A percentile compares a stretch with the other conserved stretches of the same genome.
These are phyloP conservation scores for Acleris holmiana DNA, from an alignment of 2,888 invertebrate genomes.

Conservation along the genomic window DNA sequence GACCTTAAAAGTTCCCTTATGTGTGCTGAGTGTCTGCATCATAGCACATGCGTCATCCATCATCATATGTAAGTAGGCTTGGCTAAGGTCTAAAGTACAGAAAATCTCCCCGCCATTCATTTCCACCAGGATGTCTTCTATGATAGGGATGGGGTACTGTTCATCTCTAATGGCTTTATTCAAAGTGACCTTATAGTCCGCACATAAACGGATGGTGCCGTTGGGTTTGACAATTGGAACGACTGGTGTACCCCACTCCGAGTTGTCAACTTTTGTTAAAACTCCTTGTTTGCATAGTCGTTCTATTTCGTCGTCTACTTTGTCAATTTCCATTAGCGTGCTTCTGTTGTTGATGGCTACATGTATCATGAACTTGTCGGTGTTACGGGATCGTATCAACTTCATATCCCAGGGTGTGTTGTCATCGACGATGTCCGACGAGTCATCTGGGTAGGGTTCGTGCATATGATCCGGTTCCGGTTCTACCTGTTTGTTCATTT, in stretches of 20 bases:
- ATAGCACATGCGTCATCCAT: no score
- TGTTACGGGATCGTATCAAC: neutral
- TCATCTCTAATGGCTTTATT: neutral
- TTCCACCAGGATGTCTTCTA: no score
- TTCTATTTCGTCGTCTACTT: neutral
- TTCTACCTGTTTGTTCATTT: neutral
- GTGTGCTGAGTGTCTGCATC: no score
- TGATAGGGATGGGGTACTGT: constrained; percentile 2
- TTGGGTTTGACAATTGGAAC: neutral
- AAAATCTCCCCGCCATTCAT: no score
- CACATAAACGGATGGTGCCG: neutral
- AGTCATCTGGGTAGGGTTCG: neutral
- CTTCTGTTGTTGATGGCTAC: neutral
- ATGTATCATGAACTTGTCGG: neutral
- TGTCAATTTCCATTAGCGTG: neutral
- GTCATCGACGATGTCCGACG: neutral
- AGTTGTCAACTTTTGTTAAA: neutral
- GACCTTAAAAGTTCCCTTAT: no score
- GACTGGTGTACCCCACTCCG: constrained; percentile 3
- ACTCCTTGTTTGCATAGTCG: constrained; percentile 8
- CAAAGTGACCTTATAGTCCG: neutral
- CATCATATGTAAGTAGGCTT: no score
- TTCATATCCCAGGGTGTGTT: neutral
- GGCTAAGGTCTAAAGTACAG: no score
- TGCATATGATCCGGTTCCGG: neutral